These are phyloP conservation scores for Dryoscopus gambensis DNA, from an alignment of 2,113 vertebrate species.

Conservation along the genomic window DNA sequence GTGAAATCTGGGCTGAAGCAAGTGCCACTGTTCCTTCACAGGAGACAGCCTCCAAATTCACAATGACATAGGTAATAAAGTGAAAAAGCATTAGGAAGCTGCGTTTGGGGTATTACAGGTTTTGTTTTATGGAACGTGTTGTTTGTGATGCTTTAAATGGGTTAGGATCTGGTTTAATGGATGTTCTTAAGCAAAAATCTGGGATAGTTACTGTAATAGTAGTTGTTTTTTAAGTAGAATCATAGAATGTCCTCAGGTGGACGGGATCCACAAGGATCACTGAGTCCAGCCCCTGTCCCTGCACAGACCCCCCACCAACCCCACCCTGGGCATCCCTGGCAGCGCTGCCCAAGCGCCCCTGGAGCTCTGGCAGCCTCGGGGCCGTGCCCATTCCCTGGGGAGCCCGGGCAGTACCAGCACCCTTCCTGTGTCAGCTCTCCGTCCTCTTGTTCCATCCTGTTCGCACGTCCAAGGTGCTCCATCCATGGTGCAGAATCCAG, in stretches of 20 bases:
- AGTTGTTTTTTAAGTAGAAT: background rate
- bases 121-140: background rate
- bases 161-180: background rate
- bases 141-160: background rate
- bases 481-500: background rate
- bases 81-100: background rate
- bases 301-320: background rate
- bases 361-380: background rate
- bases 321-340: background rate
- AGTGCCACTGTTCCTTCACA: slow-evolving; percentile 57
- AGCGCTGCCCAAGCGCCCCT: fast-evolving
- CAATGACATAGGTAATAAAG: slow-evolving; percentile 46
- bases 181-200: background rate
- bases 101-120: background rate
- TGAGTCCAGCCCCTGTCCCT: background rate
- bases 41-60: slow-evolving; percentile 58
- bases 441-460: background rate
- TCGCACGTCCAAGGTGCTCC: fast-evolving
- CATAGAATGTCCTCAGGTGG: background rate
- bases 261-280: background rate
- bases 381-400: background rate
- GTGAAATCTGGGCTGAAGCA: slow-evolving; percentile 65
- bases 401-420: background rate
- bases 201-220: background rate
- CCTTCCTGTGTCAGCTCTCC: background rate